These are phyloP conservation scores for Trematomus bernacchii DNA, from an alignment of 2,797 vertebrate genomes.

Conservation along the genomic window DNA sequence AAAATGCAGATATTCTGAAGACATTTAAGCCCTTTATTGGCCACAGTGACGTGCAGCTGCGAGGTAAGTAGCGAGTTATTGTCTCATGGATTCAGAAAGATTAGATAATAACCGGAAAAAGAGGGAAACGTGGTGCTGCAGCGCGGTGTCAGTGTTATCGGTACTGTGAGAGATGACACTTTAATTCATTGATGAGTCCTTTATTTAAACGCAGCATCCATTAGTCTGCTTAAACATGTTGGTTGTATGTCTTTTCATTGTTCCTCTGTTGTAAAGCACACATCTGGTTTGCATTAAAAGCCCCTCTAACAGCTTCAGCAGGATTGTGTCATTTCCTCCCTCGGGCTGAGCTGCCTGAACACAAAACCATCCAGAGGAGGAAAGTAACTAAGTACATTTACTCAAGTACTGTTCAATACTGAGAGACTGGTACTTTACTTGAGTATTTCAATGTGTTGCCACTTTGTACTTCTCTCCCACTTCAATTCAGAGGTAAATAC, in stretches of 20 bases:
- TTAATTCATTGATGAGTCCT: not conserved
- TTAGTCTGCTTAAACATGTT: not conserved
- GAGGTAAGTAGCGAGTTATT: slow-evolving; percentile 80
- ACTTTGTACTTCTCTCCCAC: too few species aligned
- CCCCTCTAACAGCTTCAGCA: slow-evolving; percentile 47
- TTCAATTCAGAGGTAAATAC: too few species aligned
- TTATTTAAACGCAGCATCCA: not conserved
- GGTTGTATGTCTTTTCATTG: slow-evolving; percentile 13
- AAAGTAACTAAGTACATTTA: too few species aligned
- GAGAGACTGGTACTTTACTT: too few species aligned
- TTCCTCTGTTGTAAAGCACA: slow-evolving; percentile 28
- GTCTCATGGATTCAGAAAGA: not conserved
- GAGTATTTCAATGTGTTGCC: too few species aligned
- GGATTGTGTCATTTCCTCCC: slow-evolving; percentile 80
- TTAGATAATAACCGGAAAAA: not conserved
- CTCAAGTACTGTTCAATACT: too few species aligned
- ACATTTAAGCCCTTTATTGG: slow-evolving; percentile 86
- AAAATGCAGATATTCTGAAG: slow-evolving; percentile 83
- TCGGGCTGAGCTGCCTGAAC: slow-evolving; percentile 23
- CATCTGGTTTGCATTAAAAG: slow-evolving; percentile 83
- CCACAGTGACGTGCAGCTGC: slow-evolving; percentile 81
- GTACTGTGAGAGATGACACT: slow-evolving; percentile 1
- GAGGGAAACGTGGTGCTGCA: not conserved
- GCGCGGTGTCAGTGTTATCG: slow-evolving; percentile 6
- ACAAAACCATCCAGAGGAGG: too few species aligned